phyloP scores from a whole-genome alignment of 2,797 vertebrate genomes.

The Centroberyx gerrardi region DNA sequence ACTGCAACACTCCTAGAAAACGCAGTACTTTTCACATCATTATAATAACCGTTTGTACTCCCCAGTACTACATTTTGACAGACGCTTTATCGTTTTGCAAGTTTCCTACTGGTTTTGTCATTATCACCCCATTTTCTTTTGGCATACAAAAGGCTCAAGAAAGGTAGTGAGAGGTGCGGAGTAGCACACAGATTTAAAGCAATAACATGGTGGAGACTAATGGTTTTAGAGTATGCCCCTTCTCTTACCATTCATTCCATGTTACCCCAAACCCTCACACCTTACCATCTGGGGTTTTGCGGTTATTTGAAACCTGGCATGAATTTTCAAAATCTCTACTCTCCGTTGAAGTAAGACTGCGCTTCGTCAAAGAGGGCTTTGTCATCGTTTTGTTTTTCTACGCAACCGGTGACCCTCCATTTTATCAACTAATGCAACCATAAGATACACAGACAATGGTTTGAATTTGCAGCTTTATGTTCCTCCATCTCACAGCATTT shows the following conservation, averaged over 20 bases:
- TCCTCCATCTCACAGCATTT: conserved; percentile 10
- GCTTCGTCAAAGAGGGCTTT: conserved; percentile 35
- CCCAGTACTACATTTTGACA: conserved; percentile 28
- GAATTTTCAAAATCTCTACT: background rate
- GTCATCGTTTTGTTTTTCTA: background rate
- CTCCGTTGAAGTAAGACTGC: conserved; percentile 26
- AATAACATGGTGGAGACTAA: conserved; percentile 58
- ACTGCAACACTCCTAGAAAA: conserved; percentile 60
- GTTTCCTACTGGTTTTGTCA: conserved; percentile 65
- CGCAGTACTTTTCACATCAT: conserved; percentile 53
- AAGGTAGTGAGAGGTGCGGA: conserved; percentile 37
- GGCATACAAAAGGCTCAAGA: conserved; percentile 14
- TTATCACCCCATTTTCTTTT: conserved; percentile 60
- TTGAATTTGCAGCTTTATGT: background rate
- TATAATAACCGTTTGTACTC: conserved; percentile 37
- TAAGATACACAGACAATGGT: background rate
- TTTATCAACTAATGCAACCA: conserved; percentile 12
- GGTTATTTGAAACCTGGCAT: conserved; percentile 24
- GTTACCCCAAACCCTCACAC: conserved; percentile 44
- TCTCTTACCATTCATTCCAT: conserved; percentile 20
- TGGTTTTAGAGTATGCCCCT: conserved; percentile 59
- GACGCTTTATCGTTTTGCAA: conserved; percentile 46
- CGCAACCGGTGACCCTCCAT: background rate
- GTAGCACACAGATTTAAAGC: conserved; percentile 45
- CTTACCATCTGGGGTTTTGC: conserved; percentile 63